Evolutionary conservation across 2,888 invertebrate species (phyloP), one percentile per base, ranked within the genome.

Genomic region (Cepaea hortensis): DNA sequence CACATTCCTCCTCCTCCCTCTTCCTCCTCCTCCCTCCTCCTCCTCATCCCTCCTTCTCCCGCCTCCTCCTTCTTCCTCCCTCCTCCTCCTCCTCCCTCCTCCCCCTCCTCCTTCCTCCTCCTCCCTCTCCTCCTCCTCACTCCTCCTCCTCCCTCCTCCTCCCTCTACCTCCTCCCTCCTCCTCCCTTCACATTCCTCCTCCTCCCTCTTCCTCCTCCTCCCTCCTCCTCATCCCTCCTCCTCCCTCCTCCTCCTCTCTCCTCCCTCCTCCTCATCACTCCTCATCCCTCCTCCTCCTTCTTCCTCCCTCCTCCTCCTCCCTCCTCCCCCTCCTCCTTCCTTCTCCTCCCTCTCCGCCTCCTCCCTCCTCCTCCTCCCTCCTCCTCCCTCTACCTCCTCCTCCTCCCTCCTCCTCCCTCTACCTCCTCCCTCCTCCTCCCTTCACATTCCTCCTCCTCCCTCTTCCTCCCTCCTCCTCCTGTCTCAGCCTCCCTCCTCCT

Each of bases 401-500:
- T n/a, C 20, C 72, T 15, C n/a, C 72, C 72, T 18, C 9, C 9
- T n/a, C 72, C 68, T 13, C 1, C 48, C n/a, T 46, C 18, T 6
- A 3, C n/a, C 61, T 61, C 23, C 11, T 20, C 61, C 61, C 50
- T 9, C 72, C 20, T 70, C 7, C 81, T 46, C 81, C 48, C 81
- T 70, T n/a, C n/a, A n/a, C n/a, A n/a, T n/a, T n/a, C n/a, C n/a
- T n/a, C n/a, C n/a, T n/a, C n/a, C n/a, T n/a, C 46, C 20, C 81
- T 72, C n/a, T 72, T n/a, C 6, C n/a, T 72, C n/a, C n/a, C n/a
- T 20, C 72, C n/a, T n/a, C n/a, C n/a, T 70, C 82, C 70, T 70
- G 15, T 68, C 82, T 82, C 72, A 62, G 62, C 70, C 70, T 70
- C 70, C 70, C 72, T n/a, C n/a, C n/a, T 23, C 72, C 72, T n/a